A percentile compares a stretch with the other conserved stretches of the same genome.
These are phyloP conservation scores for Phocoena sinus DNA, from an alignment of 2,113 vertebrate species.

Conservation along the genomic window DNA sequence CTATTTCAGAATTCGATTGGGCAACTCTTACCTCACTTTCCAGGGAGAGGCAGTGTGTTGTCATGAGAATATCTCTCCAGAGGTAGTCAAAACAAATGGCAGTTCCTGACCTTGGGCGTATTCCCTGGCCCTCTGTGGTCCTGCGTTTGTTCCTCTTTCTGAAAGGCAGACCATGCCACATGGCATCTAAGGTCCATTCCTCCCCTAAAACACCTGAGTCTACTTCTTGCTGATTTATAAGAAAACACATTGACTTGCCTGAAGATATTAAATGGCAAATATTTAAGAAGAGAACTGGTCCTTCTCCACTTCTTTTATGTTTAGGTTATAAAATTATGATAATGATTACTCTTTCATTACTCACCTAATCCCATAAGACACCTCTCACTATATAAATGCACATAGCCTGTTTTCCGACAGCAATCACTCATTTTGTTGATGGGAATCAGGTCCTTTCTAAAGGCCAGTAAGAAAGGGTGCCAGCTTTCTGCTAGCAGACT, in stretches of 20 bases:
- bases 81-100: not conserved
- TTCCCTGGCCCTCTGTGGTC: not conserved
- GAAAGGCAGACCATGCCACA: not conserved
- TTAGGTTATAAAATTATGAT: not conserved
- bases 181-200: not conserved
- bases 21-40: slow-evolving; percentile 11
- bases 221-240: not conserved
- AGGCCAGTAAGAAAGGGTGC: not conserved
- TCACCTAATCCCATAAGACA: slow-evolving; percentile 23
- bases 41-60: not conserved
- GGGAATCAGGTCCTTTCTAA: not conserved
- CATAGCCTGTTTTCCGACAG: not conserved
- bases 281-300: not conserved
- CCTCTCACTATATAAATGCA: not conserved
- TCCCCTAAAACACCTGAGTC: not conserved
- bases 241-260: not conserved
- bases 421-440: slow-evolving; percentile 6
- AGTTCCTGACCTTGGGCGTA: not conserved
- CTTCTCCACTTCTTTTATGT: slow-evolving; percentile 36
- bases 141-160: not conserved
- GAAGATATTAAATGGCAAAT: not conserved
- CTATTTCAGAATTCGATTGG: slow-evolving; percentile 27
- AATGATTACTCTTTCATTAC: slow-evolving; percentile 31
- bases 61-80: not conserved
- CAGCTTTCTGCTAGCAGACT: not conserved